Evolutionary conservation across 2,888 invertebrate genomes (phyloP).

Genomic region (Drosophila anceps): DNA sequence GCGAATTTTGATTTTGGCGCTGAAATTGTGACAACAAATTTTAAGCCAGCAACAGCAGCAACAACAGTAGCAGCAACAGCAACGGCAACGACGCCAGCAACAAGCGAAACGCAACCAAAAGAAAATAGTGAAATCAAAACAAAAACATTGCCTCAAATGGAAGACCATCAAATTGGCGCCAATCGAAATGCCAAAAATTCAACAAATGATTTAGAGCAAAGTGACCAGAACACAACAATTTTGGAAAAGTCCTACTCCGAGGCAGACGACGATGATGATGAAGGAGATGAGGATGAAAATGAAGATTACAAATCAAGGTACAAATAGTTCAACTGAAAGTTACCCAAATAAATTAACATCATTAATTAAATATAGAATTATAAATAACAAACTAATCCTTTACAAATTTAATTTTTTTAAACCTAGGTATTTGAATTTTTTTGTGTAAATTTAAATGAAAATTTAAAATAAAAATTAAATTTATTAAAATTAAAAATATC

Average conservation of each 20-base stretch:
- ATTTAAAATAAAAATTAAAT: constrained; percentile 3
- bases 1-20: constrained; percentile 82
- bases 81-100: constrained; percentile 47
- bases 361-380: not conserved
- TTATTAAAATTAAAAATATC: too few species aligned
- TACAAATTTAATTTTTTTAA: not conserved
- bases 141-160: constrained; percentile 72
- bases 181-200: constrained; percentile 43
- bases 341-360: not conserved
- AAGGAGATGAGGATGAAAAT: constrained; percentile 54
- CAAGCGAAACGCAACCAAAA: constrained; percentile 71
- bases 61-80: constrained; percentile 28
- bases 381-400: not conserved
- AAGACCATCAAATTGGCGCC: constrained; percentile 75
- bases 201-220: constrained; percentile 14
- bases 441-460: not conserved
- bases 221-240: constrained; percentile 22
- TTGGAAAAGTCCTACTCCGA: constrained; percentile 44
- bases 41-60: constrained; percentile 48
- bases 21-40: constrained; percentile 77
- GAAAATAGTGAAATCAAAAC: constrained; percentile 76
- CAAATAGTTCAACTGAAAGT: not conserved
- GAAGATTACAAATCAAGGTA: constrained; percentile 47
- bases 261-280: constrained; percentile 67
- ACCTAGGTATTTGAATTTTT: not conserved